Evolutionary conservation across 2,113 vertebrate species (phyloP), one percentile per base, ranked within the genome.

Genomic region (Nycticorax nycticorax): DNA sequence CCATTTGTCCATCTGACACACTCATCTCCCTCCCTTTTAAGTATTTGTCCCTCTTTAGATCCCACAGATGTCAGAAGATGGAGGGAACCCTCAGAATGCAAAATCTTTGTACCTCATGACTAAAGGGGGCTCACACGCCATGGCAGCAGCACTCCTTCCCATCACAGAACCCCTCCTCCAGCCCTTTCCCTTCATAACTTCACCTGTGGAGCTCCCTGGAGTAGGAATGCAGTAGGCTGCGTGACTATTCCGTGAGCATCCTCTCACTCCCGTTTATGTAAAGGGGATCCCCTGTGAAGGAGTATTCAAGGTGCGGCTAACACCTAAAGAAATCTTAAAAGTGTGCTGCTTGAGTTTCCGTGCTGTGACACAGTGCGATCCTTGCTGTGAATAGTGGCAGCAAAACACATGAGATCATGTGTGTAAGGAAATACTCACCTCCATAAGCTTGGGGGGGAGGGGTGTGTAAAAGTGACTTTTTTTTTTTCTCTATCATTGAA

Each of bases 31-130:
- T 57, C 8, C 12, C 24, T 14, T 84, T 86, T 75, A 79, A 74
- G 77, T 32, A 62, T 86, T 85, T 93, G 56, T 59, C 43, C 60
- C 50, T 77, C 19, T 83, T 86, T 43, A 80, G 79, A 84, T 86
- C 33, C 68, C 82, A 62, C 9, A 41, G 37, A 22, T 4, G 1
- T 71, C 23, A 67, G 60, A 91, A 89, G 82, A 79, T 88, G 50
- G 59, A 66, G 35, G 62, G 55, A 92, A 55, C 12, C 18, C 12
- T 92, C 71, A 73, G 63, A 80, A 83, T 66, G 50, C 55, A 85
- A 81, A 88, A 83, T 83, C 28, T 85, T 52, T 3, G 0, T 62
- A 5, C 59, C 14, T 67, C 74, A 32, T 35, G 47, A 59, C 73
- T 62, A 62, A 89, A 66, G 23, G 12, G 26, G 45, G 4, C 45